Conservation (phyloP, 1,140 invertebrate species). For the Aphaenogaster ashmeadi region DNA sequence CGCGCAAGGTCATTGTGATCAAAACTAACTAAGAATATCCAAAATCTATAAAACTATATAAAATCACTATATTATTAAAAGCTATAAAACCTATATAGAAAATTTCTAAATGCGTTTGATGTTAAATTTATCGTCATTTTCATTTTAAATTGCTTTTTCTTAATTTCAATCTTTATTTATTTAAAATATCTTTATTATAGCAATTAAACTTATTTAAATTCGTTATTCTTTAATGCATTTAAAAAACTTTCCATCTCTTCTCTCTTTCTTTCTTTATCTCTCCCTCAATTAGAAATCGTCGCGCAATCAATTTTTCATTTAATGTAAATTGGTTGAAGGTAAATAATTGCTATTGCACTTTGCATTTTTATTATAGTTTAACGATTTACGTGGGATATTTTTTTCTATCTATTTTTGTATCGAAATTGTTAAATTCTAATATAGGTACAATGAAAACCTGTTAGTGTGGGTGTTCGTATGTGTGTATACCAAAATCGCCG, state of each 20-base stretch:
- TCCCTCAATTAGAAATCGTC: neutral
- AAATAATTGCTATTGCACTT: constrained; percentile 35
- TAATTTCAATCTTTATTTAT: constrained; percentile 6
- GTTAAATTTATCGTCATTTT: neutral
- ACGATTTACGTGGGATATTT: constrained; percentile 45
- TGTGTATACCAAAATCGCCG: constrained; percentile 49
- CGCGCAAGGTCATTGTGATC: neutral
- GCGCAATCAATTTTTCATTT: constrained; percentile 1
- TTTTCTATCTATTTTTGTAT: constrained; percentile 47
- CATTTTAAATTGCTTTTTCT: neutral
- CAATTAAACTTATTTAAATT: neutral
- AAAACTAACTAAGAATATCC: neutral
- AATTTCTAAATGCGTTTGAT: neutral
- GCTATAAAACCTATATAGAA: neutral
- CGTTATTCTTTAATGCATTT: neutral
- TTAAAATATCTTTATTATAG: constrained; percentile 10
- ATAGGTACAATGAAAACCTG: constrained; percentile 56
- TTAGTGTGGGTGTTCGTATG: neutral
- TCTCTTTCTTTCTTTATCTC: neutral
- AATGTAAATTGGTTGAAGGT: neutral
- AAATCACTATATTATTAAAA: neutral
- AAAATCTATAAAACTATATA: neutral
- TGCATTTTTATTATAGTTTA: constrained; percentile 55
- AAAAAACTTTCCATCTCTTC: neutral
- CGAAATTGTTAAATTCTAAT: constrained; percentile 64